phyloP scores from a whole-genome alignment of 2,113 vertebrate genomes.

The Bufo bufo region DNA sequence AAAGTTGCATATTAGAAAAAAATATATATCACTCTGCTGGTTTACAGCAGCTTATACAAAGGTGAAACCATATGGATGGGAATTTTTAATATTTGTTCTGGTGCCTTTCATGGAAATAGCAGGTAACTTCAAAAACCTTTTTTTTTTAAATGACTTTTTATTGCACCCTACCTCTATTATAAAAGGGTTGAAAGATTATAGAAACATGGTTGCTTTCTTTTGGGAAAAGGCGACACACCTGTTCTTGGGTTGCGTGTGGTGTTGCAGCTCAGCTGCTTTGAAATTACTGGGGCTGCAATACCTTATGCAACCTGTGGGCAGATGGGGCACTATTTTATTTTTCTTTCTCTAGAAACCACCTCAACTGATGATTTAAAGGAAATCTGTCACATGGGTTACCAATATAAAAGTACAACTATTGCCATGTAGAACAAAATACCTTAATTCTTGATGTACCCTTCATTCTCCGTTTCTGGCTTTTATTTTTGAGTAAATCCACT shows the following conservation, averaged over 20 bases:
- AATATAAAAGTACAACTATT: too few species aligned
- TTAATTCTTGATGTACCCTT: too few species aligned
- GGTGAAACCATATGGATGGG: not conserved
- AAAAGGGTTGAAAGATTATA: not conserved
- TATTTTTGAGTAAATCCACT: too few species aligned
- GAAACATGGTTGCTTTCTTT: not conserved
- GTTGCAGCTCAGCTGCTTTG: too few species aligned
- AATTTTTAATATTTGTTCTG: not conserved
- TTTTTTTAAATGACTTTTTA: not conserved
- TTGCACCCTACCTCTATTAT: not conserved
- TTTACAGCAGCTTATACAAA: not conserved
- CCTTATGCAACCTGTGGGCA: too few species aligned
- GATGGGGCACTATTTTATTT: too few species aligned
- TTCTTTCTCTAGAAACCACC: too few species aligned
- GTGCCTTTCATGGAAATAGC: not conserved
- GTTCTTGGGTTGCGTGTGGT: not conserved
- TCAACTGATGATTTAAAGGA: too few species aligned
- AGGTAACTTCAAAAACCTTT: not conserved
- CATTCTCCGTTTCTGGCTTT: too few species aligned
- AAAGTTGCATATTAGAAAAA: not conserved
- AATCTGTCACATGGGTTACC: too few species aligned
- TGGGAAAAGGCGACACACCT: not conserved
- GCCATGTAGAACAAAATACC: too few species aligned
- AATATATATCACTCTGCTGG: not conserved
- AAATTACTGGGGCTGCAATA: too few species aligned